Evolutionary conservation across 2,888 invertebrate genomes (phyloP), one percentile per base, ranked within the genome.

Genomic region (Euplagia quadripunctaria): DNA sequence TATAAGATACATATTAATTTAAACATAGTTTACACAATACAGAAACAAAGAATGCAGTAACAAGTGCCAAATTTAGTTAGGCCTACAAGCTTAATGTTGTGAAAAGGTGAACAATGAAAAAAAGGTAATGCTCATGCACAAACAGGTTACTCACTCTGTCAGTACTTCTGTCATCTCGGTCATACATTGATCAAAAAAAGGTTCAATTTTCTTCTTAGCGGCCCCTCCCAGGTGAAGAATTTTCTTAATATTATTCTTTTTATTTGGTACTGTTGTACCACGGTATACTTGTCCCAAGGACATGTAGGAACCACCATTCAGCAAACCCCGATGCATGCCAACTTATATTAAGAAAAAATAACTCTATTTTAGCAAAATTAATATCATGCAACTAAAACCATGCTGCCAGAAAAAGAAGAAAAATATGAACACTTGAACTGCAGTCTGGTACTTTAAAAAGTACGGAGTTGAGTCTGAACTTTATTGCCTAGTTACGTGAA

Each of bases 271-370:
- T 71, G 97, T 97, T 68, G 97, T 97, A 87, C 96, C 96, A 88
- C 96, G 96, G 96, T 97, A 97, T 82, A 97, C 96, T 90, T 97
- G 96, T 88, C 96, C 97, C 89, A 97, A 93, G 87, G 96, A 96
- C 86, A 96, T 96, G 95, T 97, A 97, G 90, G 97, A 96, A 92
- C 97, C 96, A 92, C 96, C 86, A 74, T 87, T 96, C 94, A 96
- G 96, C 90, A 94, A 92, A 91, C 96, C 96, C 87, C 96, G 96
- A 91, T 97, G 96, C 97, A 97, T 97, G 94, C 92, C 94, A 90
- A 91, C 92, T 92, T 92, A 90, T 84, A 87, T 85, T 79, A 86
- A 89, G 80, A 88, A 86, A 89, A 89, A 88, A 79, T 74, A 86
- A 88, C 88, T 85, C 87, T 84, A 82, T 69, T 77, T 74, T 86